Evolutionary conservation across 2,888 invertebrate species (phyloP).

Genomic region (Elaeidobius kamerunicus): DNA sequence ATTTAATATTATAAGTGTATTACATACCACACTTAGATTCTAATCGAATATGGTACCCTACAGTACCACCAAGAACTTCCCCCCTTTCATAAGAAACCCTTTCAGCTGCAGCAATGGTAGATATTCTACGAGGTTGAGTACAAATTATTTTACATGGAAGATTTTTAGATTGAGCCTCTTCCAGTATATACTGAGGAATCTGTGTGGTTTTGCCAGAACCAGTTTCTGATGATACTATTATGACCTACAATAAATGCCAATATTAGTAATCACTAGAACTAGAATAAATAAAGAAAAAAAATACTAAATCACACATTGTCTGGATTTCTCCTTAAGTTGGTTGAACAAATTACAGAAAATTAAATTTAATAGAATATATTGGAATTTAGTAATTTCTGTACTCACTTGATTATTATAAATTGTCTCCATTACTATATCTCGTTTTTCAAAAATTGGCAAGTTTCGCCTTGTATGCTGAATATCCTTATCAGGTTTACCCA

Average conservation of each 20-base stretch:
- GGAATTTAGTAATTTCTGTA: not conserved
- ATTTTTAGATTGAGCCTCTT: slow-evolving; percentile 61
- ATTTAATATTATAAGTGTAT: not conserved
- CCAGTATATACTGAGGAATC: slow-evolving; percentile 89
- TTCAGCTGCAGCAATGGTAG: slow-evolving; percentile 87
- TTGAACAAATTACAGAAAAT: too few relatives aligned
- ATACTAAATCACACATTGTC: too few relatives aligned
- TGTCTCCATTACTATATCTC: slow-evolving; percentile 63
- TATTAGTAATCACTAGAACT: too few relatives aligned
- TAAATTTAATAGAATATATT: too few relatives aligned
- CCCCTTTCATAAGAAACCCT: slow-evolving; percentile 69
- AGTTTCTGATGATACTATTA: slow-evolving; percentile 78
- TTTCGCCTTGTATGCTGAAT: slow-evolving; percentile 9
- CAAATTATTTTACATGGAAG: slow-evolving; percentile 81
- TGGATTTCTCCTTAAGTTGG: too few relatives aligned
- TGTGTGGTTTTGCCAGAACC: slow-evolving; percentile 96
- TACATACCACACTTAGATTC: slow-evolving; percentile 69
- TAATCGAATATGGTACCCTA: slow-evolving; percentile 80
- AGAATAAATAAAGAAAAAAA: not conserved
- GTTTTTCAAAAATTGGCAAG: slow-evolving; percentile 67
- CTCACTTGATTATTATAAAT: slow-evolving; percentile 59
- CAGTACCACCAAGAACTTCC: slow-evolving; percentile 51
- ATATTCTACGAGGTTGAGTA: slow-evolving; percentile 89
- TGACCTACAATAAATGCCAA: slow-evolving; percentile 15
- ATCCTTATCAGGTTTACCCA: not conserved